A percentile compares a stretch with the other conserved stretches of the same genome.
phyloP scores from a whole-genome alignment of 2,113 vertebrate species.

The Coracopsis vasa region DNA sequence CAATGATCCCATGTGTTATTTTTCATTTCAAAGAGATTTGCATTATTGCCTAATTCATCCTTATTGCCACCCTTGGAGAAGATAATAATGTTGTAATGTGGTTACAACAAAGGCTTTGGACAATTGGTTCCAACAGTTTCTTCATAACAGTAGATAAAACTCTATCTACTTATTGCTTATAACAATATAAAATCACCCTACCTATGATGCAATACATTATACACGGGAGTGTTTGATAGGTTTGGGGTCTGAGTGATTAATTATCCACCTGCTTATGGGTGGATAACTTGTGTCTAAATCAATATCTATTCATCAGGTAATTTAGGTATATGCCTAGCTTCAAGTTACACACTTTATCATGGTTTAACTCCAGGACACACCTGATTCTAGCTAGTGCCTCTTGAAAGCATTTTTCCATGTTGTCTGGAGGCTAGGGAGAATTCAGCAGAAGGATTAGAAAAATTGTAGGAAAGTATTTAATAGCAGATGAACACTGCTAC shows the following conservation, averaged over 20 bases:
- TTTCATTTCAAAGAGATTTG: constrained; percentile 7
- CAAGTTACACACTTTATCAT: not conserved
- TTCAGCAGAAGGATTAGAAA: not conserved
- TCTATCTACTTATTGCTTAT: not conserved
- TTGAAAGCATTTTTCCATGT: not conserved
- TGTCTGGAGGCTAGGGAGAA: not conserved
- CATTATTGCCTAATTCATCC: not conserved
- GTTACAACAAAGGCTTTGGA: not conserved
- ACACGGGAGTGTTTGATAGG: not conserved
- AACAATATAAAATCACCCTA: not conserved
- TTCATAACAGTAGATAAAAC: not conserved
- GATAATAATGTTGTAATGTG: not conserved
- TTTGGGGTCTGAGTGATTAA: not conserved
- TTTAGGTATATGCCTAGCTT: not conserved
- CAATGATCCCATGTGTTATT: not conserved
- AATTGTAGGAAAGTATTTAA: not conserved
- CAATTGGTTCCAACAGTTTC: not conserved
- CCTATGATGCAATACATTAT: not conserved
- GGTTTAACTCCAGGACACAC: not conserved
- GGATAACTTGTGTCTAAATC: not conserved
- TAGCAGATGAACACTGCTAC: not conserved
- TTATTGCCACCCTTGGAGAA: not conserved
- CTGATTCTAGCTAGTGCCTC: not conserved
- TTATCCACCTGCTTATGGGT: not conserved
- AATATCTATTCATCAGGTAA: not conserved